These are phyloP conservation scores for Notechis scutatus DNA, from an alignment of 2,113 vertebrate species.

Conservation along the genomic window DNA sequence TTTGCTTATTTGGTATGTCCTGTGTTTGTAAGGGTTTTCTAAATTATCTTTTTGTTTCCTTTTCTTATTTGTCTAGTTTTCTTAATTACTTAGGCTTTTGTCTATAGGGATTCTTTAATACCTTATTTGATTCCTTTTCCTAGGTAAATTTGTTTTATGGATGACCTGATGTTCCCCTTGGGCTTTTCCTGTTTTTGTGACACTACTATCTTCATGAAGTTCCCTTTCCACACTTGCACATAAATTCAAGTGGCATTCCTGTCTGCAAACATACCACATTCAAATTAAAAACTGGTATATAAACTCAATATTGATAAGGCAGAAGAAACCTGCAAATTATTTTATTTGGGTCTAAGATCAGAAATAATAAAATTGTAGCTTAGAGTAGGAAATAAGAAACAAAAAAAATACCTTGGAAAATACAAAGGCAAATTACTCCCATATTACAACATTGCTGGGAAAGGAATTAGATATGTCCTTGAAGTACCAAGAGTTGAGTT, in stretches of 20 bases:
- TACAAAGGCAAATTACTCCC: background rate
- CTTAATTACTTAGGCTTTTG: too few species aligned
- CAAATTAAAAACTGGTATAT: background rate
- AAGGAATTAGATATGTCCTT: background rate
- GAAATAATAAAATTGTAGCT: background rate
- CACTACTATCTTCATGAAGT: too few species aligned
- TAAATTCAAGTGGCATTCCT: background rate
- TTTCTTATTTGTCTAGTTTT: too few species aligned
- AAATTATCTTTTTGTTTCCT: too few species aligned
- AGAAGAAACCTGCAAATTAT: background rate
- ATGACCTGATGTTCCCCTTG: too few species aligned
- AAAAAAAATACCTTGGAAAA: background rate
- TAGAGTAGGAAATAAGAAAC: background rate
- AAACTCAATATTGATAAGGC: background rate
- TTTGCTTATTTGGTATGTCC: too few species aligned
- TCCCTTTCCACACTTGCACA: background rate
- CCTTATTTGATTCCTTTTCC: too few species aligned
- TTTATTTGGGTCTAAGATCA: background rate
- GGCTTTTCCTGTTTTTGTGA: too few species aligned
- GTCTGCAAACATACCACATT: background rate
- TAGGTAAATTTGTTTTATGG: too few species aligned
- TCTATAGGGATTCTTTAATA: too few species aligned
- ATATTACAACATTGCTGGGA: background rate
- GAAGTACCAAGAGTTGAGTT: background rate
- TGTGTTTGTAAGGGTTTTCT: too few species aligned